Evolutionary conservation across 2,888 invertebrate genomes (phyloP), one percentile per base, ranked within the genome.

Genomic region (Meghimatium bilineatum): DNA sequence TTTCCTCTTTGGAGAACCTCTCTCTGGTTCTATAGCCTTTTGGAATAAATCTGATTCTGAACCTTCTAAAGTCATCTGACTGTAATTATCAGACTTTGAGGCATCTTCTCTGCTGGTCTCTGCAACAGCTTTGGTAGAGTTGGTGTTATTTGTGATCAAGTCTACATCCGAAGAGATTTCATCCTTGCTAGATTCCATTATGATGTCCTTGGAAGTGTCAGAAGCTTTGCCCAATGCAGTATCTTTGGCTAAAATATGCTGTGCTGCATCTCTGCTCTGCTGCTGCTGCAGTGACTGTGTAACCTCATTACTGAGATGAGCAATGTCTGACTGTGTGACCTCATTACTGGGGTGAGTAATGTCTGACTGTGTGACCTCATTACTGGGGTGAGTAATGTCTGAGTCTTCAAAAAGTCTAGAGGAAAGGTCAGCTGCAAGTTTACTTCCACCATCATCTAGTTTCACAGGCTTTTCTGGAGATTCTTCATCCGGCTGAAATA

Each of bases 401-500:
- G 76, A 76, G 23, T 80, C 80, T 17, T 80, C 67, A n/a, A 80
- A 78, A 6, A 80, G 38, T 26, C 60, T 79, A 8, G 79, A 34
- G 23, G 83, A 79, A 26, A 79, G 66, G 44, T 79, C 79, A 29
- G 12, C 60, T 29, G 71, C 38, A 23, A 78, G n/a, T 74, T 74
- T 81, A 34, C 26, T 63, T 60, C 34, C 29, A 32, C 14, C 5
- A 5, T 75, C 75, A 44, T 76, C 76, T 23, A 26, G 34, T 52
- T 38, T 82, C 38, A 76, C 12, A n/a, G 80, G 17, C 77, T 84
- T 84, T 36, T 84, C 80, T 32, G 80, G 76, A 3, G 84, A 80
- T 49, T 80, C 84, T 8, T 84, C 84, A 71, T 84, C 84, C 17
- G 84, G 84, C 67, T 84, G 84, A 36, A 84, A 84, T 71, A 84